Evolutionary conservation across 30 jellyfish, hydroid and myxozoan genomes (phyloP), one percentile per base, ranked within the genome.

Genomic region (Haliclystus octoradiatus): DNA sequence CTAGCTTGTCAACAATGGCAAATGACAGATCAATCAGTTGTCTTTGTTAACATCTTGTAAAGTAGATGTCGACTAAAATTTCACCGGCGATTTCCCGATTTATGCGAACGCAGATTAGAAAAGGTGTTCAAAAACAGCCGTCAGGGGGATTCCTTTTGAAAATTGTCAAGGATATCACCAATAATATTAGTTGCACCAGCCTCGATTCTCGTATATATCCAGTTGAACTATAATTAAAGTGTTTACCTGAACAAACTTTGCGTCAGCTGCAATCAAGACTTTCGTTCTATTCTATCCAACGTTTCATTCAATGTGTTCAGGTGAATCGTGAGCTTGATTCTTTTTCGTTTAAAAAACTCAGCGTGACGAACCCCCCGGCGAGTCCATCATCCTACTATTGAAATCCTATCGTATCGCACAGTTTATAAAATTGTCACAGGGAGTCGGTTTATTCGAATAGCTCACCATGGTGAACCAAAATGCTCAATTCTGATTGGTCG

Each of bases 281-380:
- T n/a, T n/a, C n/a, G n/a, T n/a, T n/a, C n/a, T n/a, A n/a, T n/a
- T n/a, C n/a, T n/a, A n/a, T n/a, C n/a, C n/a, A n/a, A n/a, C n/a
- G n/a, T n/a, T n/a, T n/a, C n/a, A n/a, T n/a, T n/a, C n/a, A n/a
- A n/a, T n/a, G n/a, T n/a, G n/a, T n/a, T n/a, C n/a, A n/a, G n/a
- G n/a, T n/a, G n/a, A n/a, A n/a, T n/a, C n/a, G n/a, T n/a, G n/a
- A n/a, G n/a, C n/a, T n/a, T n/a, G n/a, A n/a, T n/a, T n/a, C n/a
- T n/a, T n/a, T n/a, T n/a, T n/a, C n/a, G n/a, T n/a, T n/a, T n/a
- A n/a, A n/a, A n/a, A 27, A 65, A 49, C 94, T 79, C 94, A 81
- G 94, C 94, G 72, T 68, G 94, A 34, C 66, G 77, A 75, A 57
- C 73, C 94, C 94, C 94, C 94, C 79, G 94, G 73, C 71, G 94